Conservation (phyloP, 2,113 vertebrate species). For the Synchiropus splendidus region DNA sequence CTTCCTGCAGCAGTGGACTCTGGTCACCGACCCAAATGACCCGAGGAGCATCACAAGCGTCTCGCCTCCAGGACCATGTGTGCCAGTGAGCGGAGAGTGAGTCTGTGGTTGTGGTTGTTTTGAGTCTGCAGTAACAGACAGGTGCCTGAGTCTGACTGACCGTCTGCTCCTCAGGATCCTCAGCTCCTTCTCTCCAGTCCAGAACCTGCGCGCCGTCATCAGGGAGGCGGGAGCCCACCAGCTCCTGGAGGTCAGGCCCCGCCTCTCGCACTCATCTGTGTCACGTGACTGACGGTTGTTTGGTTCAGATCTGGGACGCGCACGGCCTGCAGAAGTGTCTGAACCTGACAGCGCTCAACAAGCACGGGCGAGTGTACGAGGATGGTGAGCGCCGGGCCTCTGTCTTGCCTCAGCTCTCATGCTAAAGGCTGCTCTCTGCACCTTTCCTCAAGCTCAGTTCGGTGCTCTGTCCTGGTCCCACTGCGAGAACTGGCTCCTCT, state of each 20-base stretch:
- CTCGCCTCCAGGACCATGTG: conserved; percentile 48
- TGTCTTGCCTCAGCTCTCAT: background rate
- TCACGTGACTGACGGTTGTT: background rate
- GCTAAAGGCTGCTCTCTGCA: too few relatives aligned
- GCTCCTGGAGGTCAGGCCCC: conserved; percentile 59
- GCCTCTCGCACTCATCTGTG: too few relatives aligned
- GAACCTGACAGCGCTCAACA: conserved; percentile 52
- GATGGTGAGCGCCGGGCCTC: too few relatives aligned
- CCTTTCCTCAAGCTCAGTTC: conserved; percentile 69
- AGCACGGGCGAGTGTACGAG: conserved; percentile 64
- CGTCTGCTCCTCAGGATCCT: conserved; percentile 43
- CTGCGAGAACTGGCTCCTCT: conserved; percentile 62
- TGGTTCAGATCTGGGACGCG: conserved; percentile 59
- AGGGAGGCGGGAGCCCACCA: conserved; percentile 48
- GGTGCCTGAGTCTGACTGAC: background rate
- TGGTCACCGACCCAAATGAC: conserved; percentile 37
- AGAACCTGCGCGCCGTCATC: conserved; percentile 49
- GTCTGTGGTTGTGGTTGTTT: conserved; percentile 2
- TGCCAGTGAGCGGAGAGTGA: conserved; percentile 58
- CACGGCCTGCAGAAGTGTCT: conserved; percentile 56
- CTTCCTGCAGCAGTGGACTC: conserved; percentile 56
- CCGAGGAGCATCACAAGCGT: conserved; percentile 32
- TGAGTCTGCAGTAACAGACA: background rate
- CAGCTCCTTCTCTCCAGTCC: conserved; percentile 41
- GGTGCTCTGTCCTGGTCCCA: conserved; percentile 65